A percentile compares a stretch with the other conserved stretches of the same genome.
phyloP scores from a whole-genome alignment of 2,797 vertebrate species.

The Falco novaeseelandiae region DNA sequence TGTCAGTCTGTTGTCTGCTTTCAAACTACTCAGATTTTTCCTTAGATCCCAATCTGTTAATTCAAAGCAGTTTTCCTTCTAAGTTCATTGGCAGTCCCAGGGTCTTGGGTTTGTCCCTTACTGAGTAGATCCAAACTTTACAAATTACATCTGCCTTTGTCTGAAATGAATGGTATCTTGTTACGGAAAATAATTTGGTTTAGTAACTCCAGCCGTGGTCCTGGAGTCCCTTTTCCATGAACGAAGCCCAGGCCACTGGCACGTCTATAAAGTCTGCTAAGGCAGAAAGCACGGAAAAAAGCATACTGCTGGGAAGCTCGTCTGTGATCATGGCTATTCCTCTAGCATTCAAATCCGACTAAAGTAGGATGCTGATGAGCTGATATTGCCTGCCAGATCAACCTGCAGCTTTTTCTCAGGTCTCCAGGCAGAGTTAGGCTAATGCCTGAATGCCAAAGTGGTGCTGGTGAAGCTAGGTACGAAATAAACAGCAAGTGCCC shows the following conservation, averaged over 20 bases:
- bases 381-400: neutral
- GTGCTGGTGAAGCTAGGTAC: neutral
- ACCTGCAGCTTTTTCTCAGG: neutral
- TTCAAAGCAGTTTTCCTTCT: neutral
- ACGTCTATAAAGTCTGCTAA: neutral
- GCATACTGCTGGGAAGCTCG: neutral
- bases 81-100: neutral
- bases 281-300: neutral
- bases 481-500: neutral
- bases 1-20: neutral
- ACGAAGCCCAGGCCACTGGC: neutral
- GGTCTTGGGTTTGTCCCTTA: neutral
- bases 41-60: neutral
- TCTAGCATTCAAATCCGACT: neutral
- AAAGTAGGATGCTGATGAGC: neutral
- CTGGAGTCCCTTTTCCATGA: neutral
- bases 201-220: neutral
- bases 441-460: neutral
- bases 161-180: neutral
- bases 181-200: neutral
- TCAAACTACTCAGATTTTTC: neutral
- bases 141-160: neutral
- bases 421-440: neutral
- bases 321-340: neutral
- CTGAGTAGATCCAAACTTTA: neutral